phyloP scores from a whole-genome alignment of 2,888 invertebrate species.

The Zele albiditarsus region DNA sequence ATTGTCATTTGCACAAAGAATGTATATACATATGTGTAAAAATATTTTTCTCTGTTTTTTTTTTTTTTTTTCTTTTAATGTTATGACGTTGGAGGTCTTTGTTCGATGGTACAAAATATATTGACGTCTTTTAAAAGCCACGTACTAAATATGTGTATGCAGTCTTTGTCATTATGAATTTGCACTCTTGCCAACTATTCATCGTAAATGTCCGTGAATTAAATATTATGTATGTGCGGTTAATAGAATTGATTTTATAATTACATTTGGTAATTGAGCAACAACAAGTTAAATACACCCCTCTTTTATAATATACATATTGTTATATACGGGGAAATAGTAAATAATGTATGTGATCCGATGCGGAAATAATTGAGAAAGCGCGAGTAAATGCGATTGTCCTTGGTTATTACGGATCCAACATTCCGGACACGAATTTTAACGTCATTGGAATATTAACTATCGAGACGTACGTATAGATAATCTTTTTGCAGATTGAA shows the following conservation, averaged over 20 bases:
- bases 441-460: slow-evolving; percentile 68
- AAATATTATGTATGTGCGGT: too few relatives aligned
- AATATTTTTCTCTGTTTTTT: neutral
- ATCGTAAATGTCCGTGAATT: neutral
- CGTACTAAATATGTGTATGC: neutral
- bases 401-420: slow-evolving; percentile 62
- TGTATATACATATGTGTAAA: neutral
- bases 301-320: neutral
- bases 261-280: neutral
- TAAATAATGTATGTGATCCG: slow-evolving; percentile 68
- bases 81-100: slow-evolving; percentile 7
- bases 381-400: slow-evolving; percentile 47
- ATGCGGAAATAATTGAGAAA: slow-evolving; percentile 66
- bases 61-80: neutral
- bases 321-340: slow-evolving; percentile 65
- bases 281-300: neutral
- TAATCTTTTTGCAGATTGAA: slow-evolving; percentile 52
- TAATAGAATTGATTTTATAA: neutral
- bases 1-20: neutral
- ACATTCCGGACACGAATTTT: slow-evolving; percentile 66
- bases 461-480: slow-evolving; percentile 54
- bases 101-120: neutral
- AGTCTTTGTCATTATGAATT: slow-evolving; percentile 6
- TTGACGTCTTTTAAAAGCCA: neutral
- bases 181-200: neutral